Conservation (phyloP, 2,888 invertebrate genomes). For the Tenthredo distinguenda region DNA sequence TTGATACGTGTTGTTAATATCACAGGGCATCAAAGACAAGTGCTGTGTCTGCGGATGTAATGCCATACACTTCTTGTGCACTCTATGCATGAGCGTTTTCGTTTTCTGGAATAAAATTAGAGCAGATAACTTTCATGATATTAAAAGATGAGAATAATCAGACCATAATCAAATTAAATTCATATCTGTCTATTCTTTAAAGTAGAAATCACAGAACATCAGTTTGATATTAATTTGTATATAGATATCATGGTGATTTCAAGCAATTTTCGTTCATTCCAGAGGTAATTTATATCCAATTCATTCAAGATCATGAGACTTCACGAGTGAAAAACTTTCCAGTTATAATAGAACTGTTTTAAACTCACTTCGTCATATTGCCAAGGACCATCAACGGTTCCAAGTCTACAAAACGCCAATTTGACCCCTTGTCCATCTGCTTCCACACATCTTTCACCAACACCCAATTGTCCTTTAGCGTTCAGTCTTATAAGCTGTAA, state of each 20-base stretch:
- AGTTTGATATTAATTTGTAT: conserved; percentile 21
- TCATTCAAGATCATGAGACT: neutral
- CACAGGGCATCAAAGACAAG: conserved; percentile 90
- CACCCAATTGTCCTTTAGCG: conserved; percentile 95
- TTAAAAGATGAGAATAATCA: neutral
- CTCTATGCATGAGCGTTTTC: conserved; percentile 87
- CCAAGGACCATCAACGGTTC: conserved; percentile 98
- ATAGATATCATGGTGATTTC: neutral
- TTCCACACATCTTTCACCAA: conserved; percentile 97
- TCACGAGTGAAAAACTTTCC: neutral
- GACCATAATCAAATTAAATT: neutral
- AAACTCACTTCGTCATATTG: conserved; percentile 86
- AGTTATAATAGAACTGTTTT: neutral
- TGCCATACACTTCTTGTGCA: conserved; percentile 90
- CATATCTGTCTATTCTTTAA: neutral
- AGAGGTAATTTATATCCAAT: neutral
- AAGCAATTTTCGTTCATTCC: neutral
- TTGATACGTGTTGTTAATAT: conserved; percentile 91
- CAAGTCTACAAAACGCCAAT: conserved; percentile 93
- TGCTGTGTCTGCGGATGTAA: conserved; percentile 90
- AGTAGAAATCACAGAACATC: neutral
- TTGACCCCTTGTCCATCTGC: conserved; percentile 92
- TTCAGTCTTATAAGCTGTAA: conserved; percentile 93
- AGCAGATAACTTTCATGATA: conserved; percentile 22
- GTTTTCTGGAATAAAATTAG: conserved; percentile 77